Percentiles rank a stretch among this genome's conserved stretches.
Evolutionary conservation across 2,797 vertebrate species (phyloP).

Genomic region (Fundulus diaphanus): DNA sequence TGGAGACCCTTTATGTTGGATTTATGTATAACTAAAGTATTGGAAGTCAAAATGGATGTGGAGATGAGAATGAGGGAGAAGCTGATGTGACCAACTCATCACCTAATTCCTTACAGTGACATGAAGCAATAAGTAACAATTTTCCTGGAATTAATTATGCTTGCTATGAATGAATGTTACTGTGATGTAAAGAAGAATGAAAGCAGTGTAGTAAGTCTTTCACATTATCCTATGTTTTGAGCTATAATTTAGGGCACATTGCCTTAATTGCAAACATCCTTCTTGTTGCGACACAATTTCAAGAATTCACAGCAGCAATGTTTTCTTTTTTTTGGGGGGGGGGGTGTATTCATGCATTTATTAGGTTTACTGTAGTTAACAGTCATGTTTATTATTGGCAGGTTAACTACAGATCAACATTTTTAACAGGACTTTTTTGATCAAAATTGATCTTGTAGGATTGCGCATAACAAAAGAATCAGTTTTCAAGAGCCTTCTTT

Average conservation of each 20-base stretch:
- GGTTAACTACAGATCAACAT: background rate
- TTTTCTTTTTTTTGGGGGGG: too few relatives aligned
- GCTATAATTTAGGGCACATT: constrained; percentile 41
- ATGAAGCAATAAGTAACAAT: constrained; percentile 40
- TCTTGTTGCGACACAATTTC: constrained; percentile 45
- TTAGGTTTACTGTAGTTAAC: background rate
- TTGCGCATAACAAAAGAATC: background rate
- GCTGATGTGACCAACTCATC: constrained; percentile 45
- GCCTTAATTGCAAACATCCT: constrained; percentile 41
- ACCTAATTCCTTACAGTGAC: constrained; percentile 49
- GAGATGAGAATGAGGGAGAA: constrained; percentile 42
- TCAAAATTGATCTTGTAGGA: background rate
- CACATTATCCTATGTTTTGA: constrained; percentile 21
- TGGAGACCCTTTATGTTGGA: constrained; percentile 61
- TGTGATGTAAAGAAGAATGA: constrained; percentile 38
- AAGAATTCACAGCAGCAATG: constrained; percentile 30
- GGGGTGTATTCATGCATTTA: background rate
- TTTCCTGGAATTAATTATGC: constrained; percentile 55
- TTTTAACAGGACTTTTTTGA: background rate
- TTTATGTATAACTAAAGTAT: constrained; percentile 55
- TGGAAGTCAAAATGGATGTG: constrained; percentile 17
- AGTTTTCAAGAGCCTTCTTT: background rate
- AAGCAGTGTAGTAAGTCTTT: constrained; percentile 44
- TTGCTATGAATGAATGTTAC: constrained; percentile 44
- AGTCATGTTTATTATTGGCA: background rate